Base-by-base conservation (phyloP, 1,140 invertebrate genomes). In the Olivierus martensii region DNA sequence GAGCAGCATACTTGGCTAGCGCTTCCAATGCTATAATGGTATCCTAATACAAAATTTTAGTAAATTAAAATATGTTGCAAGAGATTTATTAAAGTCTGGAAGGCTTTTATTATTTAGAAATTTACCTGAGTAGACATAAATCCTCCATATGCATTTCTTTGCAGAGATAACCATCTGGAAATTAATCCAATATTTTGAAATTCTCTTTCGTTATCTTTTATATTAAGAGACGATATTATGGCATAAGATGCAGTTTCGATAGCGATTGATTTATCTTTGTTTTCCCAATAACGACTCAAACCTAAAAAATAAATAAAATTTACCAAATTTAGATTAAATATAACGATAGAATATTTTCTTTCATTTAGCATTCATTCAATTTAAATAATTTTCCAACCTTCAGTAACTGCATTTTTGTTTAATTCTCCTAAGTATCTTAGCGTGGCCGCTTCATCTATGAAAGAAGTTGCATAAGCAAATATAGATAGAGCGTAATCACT, bases 181-280 rank as follows among this genome's bases (percentile, higher is more conserved):
- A 77, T 74, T 49, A 76, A 77, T 38, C 75, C 63, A 2, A 73
- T 68, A 15, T 70, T 65, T 21, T 73, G 65, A 54, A 79, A 72
- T 59, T 82, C 75, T 4, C 76, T 73, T n/a, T 17, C 45, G n/a
- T n/a, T n/a, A 22, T 15, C 70, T 14, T 75, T 73, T 15, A 75
- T 65, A 62, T 77, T 74, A 18, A 82, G 63, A 15, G 78, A 69
- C 9, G 80, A 74, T 39, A 86, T 62, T 28, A 86, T 62, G 2
- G 73, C 78, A 61, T 87, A 88, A 0, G 81, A 73, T 2, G 83
- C 84, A 60, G 82, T 82, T 66, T 88, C 84, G 36, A 87, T 77
- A 62, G 75, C 76, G n/a, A 75, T 43, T 28, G 56, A 42, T 18
- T n/a, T 15, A 12, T 14, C 14, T 3, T 36, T 46, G 45, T 18